Base-by-base conservation (phyloP, 2,888 invertebrate genomes). In the Ceramica pisi region DNA sequence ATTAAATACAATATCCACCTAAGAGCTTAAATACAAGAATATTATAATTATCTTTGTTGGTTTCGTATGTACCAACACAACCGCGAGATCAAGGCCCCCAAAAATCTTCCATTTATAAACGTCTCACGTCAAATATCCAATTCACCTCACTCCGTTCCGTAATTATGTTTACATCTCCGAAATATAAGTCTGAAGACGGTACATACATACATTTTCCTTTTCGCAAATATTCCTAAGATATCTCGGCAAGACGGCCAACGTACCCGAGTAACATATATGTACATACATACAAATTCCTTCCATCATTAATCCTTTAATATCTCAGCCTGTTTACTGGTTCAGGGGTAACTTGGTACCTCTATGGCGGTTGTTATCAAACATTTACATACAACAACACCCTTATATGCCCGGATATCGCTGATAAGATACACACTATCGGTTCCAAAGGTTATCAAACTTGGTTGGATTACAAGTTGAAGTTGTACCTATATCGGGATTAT, bases 221-320 rank as follows among this genome's bases (percentile, higher is more conserved):
- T 53, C 23, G 23, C 38, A 50, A 75, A 67, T 71, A 44, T 78
- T 65, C 21, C 61, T 68, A 5, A 16, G 63, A 26, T 53, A 48
- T 21, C 46, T 21, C 21, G 19, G 21, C 10, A 31, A 64, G 55
- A 35, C 35, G 14, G 31, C 48, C n/a, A 53, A 44, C 21, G 16
- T 44, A 60, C n/a, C 14, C 19, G 21, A 31, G 21, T 57, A 46
- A 46, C 46, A 46, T 46, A 46, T 19, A 46, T 46, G 31, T 31
- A 16, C 31, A 26, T 63, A 31, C 3, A 56, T 50, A 71, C 61
- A 62, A 67, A 67, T 62, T 71, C 55, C 10, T 8, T 26, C 38
- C 50, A 68, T 41, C 75, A 71, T 67, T 71, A 75, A 79, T 75
- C 75, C 75, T 79, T 65, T 79, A 79, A 79, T 79, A 71, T 67